These are phyloP conservation scores for Drosophila yakuba DNA, from an alignment of 1,140 invertebrate genomes.

Conservation along the genomic window DNA sequence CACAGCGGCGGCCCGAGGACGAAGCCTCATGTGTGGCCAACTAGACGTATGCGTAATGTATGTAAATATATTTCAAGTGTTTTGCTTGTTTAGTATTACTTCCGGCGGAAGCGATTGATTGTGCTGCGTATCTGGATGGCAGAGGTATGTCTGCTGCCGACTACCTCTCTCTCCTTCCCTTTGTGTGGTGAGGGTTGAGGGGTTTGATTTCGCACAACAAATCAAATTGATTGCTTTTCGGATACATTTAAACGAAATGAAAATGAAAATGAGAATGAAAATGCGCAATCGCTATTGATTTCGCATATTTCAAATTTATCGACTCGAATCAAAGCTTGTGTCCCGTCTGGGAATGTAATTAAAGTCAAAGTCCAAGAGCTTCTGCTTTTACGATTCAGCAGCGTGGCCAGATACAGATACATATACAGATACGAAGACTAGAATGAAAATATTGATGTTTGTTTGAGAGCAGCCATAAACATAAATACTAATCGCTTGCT, in stretches of 20 bases:
- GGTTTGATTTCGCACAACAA: constrained; percentile 70
- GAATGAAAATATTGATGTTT: constrained; percentile 42
- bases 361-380: constrained; percentile 59
- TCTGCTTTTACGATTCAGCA: constrained; percentile 46
- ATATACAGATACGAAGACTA: constrained; percentile 15
- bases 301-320: constrained; percentile 72
- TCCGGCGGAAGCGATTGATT: constrained; percentile 81
- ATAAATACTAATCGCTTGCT: constrained; percentile 36
- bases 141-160: constrained; percentile 27
- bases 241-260: constrained; percentile 70
- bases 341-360: constrained; percentile 58
- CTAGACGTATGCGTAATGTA: constrained; percentile 81
- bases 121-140: constrained; percentile 53
- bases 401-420: background rate
- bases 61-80: constrained; percentile 82
- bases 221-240: constrained; percentile 79
- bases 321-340: constrained; percentile 23
- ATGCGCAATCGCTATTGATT: constrained; percentile 76
- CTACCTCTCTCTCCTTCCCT: background rate
- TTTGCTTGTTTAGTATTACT: constrained; percentile 79
- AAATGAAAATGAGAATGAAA: constrained; percentile 75
- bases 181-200: too few species aligned
- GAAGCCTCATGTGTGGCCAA: constrained; percentile 39
- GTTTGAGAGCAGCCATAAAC: constrained; percentile 30
- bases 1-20: constrained; percentile 2